Conservation (phyloP, 1,140 invertebrate genomes). For the Drosophila ananassae region DNA sequence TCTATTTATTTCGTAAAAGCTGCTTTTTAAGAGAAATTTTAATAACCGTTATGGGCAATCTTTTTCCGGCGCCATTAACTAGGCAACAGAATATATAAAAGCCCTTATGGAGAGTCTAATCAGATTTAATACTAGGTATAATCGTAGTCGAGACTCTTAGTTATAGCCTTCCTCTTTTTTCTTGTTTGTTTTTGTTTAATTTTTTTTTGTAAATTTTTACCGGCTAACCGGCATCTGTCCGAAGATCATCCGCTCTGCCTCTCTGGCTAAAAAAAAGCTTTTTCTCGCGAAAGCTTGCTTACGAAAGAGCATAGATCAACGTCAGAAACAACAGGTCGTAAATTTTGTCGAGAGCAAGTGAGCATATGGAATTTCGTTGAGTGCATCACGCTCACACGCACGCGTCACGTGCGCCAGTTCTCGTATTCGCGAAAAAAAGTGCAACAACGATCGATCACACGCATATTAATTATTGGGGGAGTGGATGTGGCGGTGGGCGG, state of each 20-base stretch:
- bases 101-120: too few species aligned
- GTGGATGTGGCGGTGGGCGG: background rate
- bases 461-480: slow-evolving; percentile 39
- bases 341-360: slow-evolving; percentile 66
- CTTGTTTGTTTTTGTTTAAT: background rate
- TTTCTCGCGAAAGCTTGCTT: slow-evolving; percentile 13
- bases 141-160: background rate
- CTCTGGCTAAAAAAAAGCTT: background rate
- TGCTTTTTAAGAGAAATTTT: too few species aligned
- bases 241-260: background rate
- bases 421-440: slow-evolving; percentile 38
- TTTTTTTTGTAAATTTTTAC: slow-evolving; percentile 21
- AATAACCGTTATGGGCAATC: too few species aligned
- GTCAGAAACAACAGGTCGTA: slow-evolving; percentile 62
- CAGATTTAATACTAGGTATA: background rate
- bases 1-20: too few species aligned
- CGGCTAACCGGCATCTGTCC: slow-evolving; percentile 54
- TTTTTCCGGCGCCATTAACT: background rate
- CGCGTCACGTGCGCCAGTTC: slow-evolving; percentile 62
- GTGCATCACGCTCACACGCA: slow-evolving; percentile 56
- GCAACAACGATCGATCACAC: slow-evolving; percentile 64
- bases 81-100: background rate
- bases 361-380: slow-evolving; percentile 68
- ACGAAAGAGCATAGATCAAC: slow-evolving; percentile 33
- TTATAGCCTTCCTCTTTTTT: background rate